Percentiles rank a stretch among this genome's conserved stretches.
Conservation (phyloP, 2,888 invertebrate species). For the Tetranychus truncatus region DNA sequence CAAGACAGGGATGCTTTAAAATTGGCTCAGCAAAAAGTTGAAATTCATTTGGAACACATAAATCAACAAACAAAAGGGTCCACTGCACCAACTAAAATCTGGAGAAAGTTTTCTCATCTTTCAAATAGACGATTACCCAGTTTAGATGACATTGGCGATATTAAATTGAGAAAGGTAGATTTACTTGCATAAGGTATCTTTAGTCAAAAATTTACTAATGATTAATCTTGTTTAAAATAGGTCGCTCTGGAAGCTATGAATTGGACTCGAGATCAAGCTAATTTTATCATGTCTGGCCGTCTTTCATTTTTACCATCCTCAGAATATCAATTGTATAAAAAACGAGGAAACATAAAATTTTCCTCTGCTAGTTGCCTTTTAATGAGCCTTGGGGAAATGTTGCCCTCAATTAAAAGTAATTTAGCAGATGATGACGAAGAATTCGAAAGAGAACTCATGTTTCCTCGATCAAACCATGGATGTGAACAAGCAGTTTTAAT, state of each 20-base stretch:
- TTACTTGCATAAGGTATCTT: no score
- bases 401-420: conserved; percentile 48
- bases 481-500: conserved; percentile 61
- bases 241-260: conserved; percentile 80
- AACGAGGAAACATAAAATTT: conserved; percentile 36
- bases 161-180: conserved; percentile 55
- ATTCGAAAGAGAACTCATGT: conserved; percentile 34
- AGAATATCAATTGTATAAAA: conserved; percentile 27
- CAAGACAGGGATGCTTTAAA: conserved; percentile 57
- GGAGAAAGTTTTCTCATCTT: conserved; percentile 68
- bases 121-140: conserved; percentile 46
- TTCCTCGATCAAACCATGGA: conserved; percentile 35
- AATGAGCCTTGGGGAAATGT: conserved; percentile 63
- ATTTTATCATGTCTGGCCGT: conserved; percentile 73
- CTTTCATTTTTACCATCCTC: conserved; percentile 45
- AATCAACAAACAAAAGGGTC: conserved; percentile 79
- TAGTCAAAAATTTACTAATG: conserved; percentile 2
- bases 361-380: conserved; percentile 70
- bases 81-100: conserved; percentile 60
- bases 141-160: conserved; percentile 70
- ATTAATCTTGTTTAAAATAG: conserved; percentile 31
- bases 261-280: conserved; percentile 72
- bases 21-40: conserved; percentile 76
- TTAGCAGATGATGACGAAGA: conserved; percentile 28
- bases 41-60: conserved; percentile 78